Evolutionary conservation across 2,113 vertebrate species (phyloP).

Genomic region (Panurus biarmicus): DNA sequence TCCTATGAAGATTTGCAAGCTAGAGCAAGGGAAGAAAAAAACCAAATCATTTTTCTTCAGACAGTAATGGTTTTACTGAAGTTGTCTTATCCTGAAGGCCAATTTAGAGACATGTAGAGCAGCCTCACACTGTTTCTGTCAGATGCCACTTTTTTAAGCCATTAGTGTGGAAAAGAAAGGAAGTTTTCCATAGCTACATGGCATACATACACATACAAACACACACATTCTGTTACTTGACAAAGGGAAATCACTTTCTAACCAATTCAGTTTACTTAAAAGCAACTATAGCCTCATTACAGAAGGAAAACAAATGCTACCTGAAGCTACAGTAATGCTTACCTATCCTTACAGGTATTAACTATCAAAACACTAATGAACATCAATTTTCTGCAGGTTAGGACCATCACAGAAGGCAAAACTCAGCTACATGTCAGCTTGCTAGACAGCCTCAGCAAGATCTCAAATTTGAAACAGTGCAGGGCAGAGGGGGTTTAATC

Average conservation of each 20-base stretch:
- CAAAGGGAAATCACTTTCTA: slow-evolving; percentile 2
- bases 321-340: background rate
- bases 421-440: background rate
- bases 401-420: background rate
- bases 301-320: background rate
- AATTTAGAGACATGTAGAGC: background rate
- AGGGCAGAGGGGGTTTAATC: background rate
- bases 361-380: background rate
- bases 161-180: background rate
- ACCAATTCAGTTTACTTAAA: background rate
- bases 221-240: background rate
- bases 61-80: background rate
- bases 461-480: background rate
- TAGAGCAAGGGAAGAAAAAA: background rate
- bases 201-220: background rate
- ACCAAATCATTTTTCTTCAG: background rate
- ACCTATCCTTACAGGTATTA: background rate
- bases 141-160: background rate
- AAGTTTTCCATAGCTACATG: background rate
- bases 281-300: background rate
- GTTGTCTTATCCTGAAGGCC: background rate
- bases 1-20: background rate
- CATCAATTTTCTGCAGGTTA: background rate
- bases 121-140: background rate
- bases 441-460: background rate